Base-by-base conservation (phyloP, 2,113 vertebrate species). In the Pedionomus torquatus region DNA sequence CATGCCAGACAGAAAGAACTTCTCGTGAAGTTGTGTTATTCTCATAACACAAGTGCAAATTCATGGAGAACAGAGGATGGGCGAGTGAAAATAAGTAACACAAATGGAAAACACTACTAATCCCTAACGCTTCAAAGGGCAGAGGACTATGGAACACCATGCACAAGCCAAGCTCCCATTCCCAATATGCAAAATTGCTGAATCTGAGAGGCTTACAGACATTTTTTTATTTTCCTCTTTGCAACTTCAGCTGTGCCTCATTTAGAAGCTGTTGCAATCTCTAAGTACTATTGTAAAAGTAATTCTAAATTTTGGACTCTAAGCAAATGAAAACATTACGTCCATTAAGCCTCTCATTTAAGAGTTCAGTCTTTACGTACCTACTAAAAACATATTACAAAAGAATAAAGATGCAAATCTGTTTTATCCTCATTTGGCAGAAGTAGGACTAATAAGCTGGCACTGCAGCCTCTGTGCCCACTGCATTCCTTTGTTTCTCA, bases 331-430 rank as follows among this genome's bases (percentile, higher is more conserved):
- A 88, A 95, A 44, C 21, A 48, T 64, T 70, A 69, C 23, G 71
- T 64, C 52, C 72, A 61, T 65, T 95, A 95, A 87, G 52, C n/a
- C 69, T 82, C 79, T 88, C 61, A 74, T 65, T 21, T 11, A 55
- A 80, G n/a, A 77, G 28, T 54, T 90, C 33, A 86, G 55, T 69
- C 77, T 54, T 52, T 5, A 92, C 76, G 52, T 30, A 72, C 48
- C 60, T 65, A 81, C 80, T 65, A 65, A 92, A 91, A 93, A 87
- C 83, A 79, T 44, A 95, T 82, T 84, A 95, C 75, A 61, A 79
- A 93, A 7, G 0, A 87, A 70, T 91, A 92, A 92, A 55, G 39
- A 92, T 75, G 44, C 37, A 94, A 96, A 95, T 95, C 89, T 92
- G 35, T 77, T 72, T 95, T 61, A 93, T 76, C 72, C 86, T 79